phyloP scores from a whole-genome alignment of 1,140 invertebrate species.

The Trichomalopsis sarcophagae region DNA sequence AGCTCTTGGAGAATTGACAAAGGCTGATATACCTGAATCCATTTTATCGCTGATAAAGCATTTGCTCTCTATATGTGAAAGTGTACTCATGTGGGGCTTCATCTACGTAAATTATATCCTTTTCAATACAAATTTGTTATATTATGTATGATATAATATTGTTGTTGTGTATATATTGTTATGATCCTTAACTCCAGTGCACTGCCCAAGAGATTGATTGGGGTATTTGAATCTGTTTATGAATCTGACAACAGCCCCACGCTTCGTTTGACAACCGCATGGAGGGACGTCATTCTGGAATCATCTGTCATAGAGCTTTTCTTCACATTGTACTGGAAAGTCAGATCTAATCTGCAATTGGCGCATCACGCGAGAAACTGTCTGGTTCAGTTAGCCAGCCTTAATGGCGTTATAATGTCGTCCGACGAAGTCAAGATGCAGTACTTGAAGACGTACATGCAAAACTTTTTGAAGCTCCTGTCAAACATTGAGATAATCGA shows the following conservation, averaged over 20 bases:
- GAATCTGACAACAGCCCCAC: slow-evolving; percentile 81
- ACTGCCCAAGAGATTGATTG: slow-evolving; percentile 82
- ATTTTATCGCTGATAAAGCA: slow-evolving; percentile 78
- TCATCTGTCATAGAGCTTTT: slow-evolving; percentile 84
- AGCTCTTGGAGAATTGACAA: slow-evolving; percentile 77
- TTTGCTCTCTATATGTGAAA: slow-evolving; percentile 83
- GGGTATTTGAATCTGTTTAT: slow-evolving; percentile 83
- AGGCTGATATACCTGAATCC: slow-evolving; percentile 75
- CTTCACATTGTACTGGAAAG: slow-evolving; percentile 90
- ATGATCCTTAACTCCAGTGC: slow-evolving; percentile 73
- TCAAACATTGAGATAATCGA: slow-evolving; percentile 79
- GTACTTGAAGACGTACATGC: slow-evolving; percentile 84
- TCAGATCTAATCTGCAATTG: slow-evolving; percentile 83
- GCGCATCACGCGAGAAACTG: slow-evolving; percentile 86
- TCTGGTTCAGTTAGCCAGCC: slow-evolving; percentile 84
- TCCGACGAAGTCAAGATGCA: slow-evolving; percentile 78
- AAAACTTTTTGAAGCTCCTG: slow-evolving; percentile 82
- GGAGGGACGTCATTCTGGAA: slow-evolving; percentile 87
- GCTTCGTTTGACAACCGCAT: slow-evolving; percentile 78
- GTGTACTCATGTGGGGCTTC: slow-evolving; percentile 85
- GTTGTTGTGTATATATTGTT: not conserved
- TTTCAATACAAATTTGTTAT: slow-evolving; percentile 62
- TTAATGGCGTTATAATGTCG: slow-evolving; percentile 83
- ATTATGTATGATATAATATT: not conserved
- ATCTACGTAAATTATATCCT: slow-evolving; percentile 81